Evolutionary conservation across 2,888 invertebrate species (phyloP).

Genomic region (Tiliacea citrago): DNA sequence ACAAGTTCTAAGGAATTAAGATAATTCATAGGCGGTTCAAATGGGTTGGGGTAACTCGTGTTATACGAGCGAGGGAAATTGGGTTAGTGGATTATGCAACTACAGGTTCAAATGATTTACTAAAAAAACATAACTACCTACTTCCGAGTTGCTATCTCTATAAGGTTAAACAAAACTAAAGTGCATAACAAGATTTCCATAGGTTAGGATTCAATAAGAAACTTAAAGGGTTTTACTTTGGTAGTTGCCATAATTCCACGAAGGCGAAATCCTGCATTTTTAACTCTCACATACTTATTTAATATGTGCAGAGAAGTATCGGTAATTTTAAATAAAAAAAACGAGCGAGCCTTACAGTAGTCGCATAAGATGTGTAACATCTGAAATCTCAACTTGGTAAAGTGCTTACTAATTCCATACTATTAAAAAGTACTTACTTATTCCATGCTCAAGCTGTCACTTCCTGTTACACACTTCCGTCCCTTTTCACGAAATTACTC

Average conservation of each 20-base stretch:
- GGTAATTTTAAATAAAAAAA: neutral
- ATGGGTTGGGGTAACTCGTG: conserved; percentile 5
- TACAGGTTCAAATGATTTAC: neutral
- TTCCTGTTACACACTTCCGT: no score
- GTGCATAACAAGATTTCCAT: no score
- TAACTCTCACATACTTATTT: neutral
- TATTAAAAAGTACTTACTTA: no score
- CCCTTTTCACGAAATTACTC: no score
- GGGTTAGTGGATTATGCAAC: neutral
- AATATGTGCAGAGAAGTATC: neutral
- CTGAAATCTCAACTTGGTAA: no score
- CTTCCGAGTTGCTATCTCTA: no score
- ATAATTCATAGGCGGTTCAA: conserved; percentile 33
- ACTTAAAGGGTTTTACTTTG: neutral
- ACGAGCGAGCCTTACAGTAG: no score
- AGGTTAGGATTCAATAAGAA: neutral
- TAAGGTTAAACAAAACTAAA: no score
- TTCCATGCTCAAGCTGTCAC: no score
- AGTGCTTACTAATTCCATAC: no score
- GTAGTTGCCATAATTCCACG: neutral
- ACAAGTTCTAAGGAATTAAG: conserved; percentile 47
- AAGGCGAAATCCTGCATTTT: neutral
- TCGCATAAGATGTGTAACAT: no score
- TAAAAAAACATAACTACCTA: no score
- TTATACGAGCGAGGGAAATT: conserved; percentile 5